phyloP scores from a whole-genome alignment of 92 coral and sea anemone genomes.

The Epizoanthus rinbou region DNA sequence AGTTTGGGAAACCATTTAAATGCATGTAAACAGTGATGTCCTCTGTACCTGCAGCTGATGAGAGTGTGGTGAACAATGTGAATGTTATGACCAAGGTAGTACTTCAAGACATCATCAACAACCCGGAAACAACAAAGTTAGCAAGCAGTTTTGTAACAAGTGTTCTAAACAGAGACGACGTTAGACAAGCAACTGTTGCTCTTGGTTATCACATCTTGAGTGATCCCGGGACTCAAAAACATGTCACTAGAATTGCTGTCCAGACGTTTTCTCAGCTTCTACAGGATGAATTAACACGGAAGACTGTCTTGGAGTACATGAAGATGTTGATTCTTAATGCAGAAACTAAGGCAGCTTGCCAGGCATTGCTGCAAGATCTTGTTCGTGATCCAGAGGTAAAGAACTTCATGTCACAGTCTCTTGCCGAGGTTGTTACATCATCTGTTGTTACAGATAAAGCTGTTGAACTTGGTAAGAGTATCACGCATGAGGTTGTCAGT shows the following conservation, averaged over 20 bases:
- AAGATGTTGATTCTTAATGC: conserved; percentile 80
- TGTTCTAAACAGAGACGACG: conserved; percentile 86
- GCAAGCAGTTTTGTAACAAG: conserved; percentile 83
- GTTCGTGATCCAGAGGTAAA: conserved; percentile 78
- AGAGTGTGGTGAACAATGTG: conserved; percentile 86
- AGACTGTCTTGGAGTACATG: conserved; percentile 60
- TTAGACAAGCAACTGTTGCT: conserved; percentile 67
- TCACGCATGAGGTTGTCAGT: conserved; percentile 87
- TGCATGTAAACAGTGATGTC: background rate
- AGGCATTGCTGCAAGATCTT: conserved; percentile 63
- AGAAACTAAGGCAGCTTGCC: conserved; percentile 74
- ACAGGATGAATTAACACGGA: conserved; percentile 60
- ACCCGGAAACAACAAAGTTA: conserved; percentile 83
- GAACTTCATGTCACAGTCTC: conserved; percentile 81
- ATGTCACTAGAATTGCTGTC: conserved; percentile 76
- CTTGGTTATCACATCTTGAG: conserved; percentile 73
- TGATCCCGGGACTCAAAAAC: conserved; percentile 75
- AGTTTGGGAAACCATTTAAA: background rate
- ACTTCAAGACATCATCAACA: conserved; percentile 76
- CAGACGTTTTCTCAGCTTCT: conserved; percentile 64
- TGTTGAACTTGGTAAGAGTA: conserved; percentile 81
- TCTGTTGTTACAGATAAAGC: conserved; percentile 83
- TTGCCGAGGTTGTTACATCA: conserved; percentile 84
- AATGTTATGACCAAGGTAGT: conserved; percentile 92
- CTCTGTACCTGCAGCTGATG: conserved; percentile 75